phyloP scores from a whole-genome alignment of 2,888 invertebrate species.

The Phyto melanocephala region DNA sequence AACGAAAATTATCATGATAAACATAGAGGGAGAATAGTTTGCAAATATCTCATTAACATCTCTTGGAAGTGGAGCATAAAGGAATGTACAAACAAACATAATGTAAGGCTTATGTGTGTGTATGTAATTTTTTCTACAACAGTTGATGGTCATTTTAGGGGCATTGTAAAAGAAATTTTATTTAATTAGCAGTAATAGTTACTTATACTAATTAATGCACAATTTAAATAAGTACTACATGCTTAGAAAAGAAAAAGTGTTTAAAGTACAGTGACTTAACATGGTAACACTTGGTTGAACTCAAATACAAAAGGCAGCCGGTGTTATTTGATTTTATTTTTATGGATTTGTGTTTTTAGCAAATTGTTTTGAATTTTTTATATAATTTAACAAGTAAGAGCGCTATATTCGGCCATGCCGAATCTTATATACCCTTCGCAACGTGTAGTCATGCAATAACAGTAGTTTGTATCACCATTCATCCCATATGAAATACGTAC shows the following conservation, averaged over 20 bases:
- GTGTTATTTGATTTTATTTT: slow-evolving; percentile 19
- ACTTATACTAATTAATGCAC: too few relatives aligned
- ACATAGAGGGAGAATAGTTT: background rate
- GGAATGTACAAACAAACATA: slow-evolving; percentile 37
- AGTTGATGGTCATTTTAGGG: slow-evolving; percentile 50
- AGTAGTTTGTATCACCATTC: too few relatives aligned
- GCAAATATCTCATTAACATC: background rate
- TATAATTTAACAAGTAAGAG: too few relatives aligned
- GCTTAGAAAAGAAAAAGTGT: background rate
- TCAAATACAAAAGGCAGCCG: slow-evolving; percentile 1
- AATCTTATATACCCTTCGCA: too few relatives aligned
- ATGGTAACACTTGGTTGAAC: slow-evolving; percentile 45
- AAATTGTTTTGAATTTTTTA: background rate
- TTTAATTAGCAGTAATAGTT: too few relatives aligned
- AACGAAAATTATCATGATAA: slow-evolving; percentile 5
- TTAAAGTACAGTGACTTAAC: slow-evolving; percentile 40
- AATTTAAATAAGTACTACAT: too few relatives aligned
- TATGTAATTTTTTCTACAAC: background rate
- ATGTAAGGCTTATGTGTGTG: background rate
- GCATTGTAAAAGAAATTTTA: slow-evolving; percentile 37
- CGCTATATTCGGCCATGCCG: too few relatives aligned
- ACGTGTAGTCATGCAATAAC: too few relatives aligned
- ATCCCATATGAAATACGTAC: too few relatives aligned
- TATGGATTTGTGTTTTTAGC: background rate
- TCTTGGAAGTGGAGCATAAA: slow-evolving; percentile 46